Percentiles rank a stretch among this genome's conserved stretches.
Evolutionary conservation across 2,113 vertebrate genomes (phyloP).

Genomic region (Ceyx cyanopectus): DNA sequence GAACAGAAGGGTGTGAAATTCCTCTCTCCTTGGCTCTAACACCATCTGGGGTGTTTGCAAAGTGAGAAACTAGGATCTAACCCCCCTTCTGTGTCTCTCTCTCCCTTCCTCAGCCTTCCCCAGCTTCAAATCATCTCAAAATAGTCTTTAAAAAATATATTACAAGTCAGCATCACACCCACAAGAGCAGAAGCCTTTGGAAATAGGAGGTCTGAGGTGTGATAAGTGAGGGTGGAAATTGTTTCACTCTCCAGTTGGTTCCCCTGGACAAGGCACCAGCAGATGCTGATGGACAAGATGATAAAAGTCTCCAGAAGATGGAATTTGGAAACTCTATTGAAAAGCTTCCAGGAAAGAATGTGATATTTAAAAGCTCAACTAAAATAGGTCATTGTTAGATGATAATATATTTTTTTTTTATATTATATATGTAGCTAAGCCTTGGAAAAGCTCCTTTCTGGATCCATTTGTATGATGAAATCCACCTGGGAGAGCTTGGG

Average conservation of each 20-base stretch:
- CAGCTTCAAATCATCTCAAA: background rate
- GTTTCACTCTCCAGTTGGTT: background rate
- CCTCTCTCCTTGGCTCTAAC: background rate
- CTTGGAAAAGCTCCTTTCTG: no score
- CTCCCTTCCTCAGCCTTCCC: background rate
- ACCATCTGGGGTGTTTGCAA: background rate
- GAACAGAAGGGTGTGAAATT: constrained; percentile 15
- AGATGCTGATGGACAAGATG: background rate
- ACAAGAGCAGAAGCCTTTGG: background rate
- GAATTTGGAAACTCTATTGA: background rate
- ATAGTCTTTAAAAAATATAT: background rate
- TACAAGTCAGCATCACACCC: background rate
- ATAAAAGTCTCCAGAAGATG: background rate
- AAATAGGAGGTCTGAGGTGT: background rate
- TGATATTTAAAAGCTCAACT: background rate
- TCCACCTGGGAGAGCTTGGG: no score
- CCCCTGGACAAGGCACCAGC: background rate
- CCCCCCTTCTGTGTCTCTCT: background rate
- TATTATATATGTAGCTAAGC: no score
- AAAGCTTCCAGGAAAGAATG: background rate
- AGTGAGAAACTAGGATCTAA: background rate
- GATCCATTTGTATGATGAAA: no score
- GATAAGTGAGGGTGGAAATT: background rate
- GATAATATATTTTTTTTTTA: background rate
- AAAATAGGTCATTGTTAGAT: fast-evolving